Base-by-base conservation (phyloP, 2,113 vertebrate species). In the Piliocolobus tephrosceles region DNA sequence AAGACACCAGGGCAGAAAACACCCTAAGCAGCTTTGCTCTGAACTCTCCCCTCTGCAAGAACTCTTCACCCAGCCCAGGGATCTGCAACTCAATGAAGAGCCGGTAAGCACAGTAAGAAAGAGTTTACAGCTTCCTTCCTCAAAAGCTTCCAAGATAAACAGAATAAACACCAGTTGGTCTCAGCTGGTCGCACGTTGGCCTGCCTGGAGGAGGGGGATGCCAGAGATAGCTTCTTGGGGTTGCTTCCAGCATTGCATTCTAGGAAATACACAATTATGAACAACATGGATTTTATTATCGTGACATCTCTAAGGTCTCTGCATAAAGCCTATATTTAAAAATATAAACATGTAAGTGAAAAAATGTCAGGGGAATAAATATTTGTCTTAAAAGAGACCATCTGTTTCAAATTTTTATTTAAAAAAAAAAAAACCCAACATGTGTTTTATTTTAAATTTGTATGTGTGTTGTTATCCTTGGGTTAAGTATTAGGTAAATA, bases 361-460 rank as follows among this genome's bases (percentile, higher is more conserved):
- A 98, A 93, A 97, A 98, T 79, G 96, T 50, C 98, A 98, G 97
- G 98, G 98, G 98, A 98, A 98, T 97, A 99, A 99, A 98, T 98
- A 98, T 97, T 98, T 97, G 98, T 98, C 98, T 98, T 99, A 98
- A 99, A 98, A 98, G 97, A 98, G 76, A 97, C 98, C 98, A 99
- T 99, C 98, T 99, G 98, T 98, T 99, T 99, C 97, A 97, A 97
- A 99, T 99, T 98, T 97, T 97, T 98, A 97, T 98, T 98, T 98
- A 5, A 91, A 66, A 96, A 98, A 98, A 98, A 98, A 55, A 97
- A 98, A 98, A 97, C 94, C 40, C 87, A 97, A 97, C 98, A 98
- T 98, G 93, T 99, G 99, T 98, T 99, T 99, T 98, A 98, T 98
- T 99, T 99, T 99, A 99, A 98, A 98, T 98, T 98, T 99, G 98